Evolutionary conservation across 2,888 invertebrate genomes (phyloP).

Genomic region (Leptopterna dolabrata): DNA sequence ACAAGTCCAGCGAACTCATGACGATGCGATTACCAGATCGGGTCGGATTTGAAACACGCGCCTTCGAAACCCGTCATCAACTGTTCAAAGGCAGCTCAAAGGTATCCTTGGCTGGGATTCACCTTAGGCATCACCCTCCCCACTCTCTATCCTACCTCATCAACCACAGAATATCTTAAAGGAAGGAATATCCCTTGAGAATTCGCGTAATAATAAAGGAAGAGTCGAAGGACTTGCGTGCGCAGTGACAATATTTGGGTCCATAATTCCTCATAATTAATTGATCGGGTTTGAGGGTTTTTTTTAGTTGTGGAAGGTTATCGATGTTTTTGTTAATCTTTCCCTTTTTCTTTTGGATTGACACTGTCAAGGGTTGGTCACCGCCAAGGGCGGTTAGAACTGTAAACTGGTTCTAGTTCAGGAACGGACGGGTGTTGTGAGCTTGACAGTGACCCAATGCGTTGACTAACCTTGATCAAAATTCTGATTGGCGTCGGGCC

Average conservation of each 20-base stretch:
- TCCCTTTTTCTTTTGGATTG: not conserved
- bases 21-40: not conserved
- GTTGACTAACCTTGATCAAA: not conserved
- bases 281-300: too few relatives aligned
- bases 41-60: not conserved
- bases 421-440: not conserved
- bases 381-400: not conserved
- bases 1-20: not conserved
- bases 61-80: not conserved
- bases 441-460: not conserved
- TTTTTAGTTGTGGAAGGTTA: too few relatives aligned
- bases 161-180: not conserved
- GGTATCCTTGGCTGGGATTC: not conserved
- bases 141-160: not conserved
- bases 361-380: not conserved
- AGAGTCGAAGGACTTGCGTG: too few relatives aligned
- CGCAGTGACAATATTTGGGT: too few relatives aligned
- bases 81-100: not conserved
- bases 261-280: too few relatives aligned
- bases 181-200: not conserved
- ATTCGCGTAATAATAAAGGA: not conserved
- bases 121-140: not conserved
- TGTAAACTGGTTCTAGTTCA: not conserved
- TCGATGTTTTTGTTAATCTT: not conserved
- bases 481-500: not conserved